phyloP scores from a whole-genome alignment of 2,113 vertebrate genomes.

The Trichomycterus rosablanca region DNA sequence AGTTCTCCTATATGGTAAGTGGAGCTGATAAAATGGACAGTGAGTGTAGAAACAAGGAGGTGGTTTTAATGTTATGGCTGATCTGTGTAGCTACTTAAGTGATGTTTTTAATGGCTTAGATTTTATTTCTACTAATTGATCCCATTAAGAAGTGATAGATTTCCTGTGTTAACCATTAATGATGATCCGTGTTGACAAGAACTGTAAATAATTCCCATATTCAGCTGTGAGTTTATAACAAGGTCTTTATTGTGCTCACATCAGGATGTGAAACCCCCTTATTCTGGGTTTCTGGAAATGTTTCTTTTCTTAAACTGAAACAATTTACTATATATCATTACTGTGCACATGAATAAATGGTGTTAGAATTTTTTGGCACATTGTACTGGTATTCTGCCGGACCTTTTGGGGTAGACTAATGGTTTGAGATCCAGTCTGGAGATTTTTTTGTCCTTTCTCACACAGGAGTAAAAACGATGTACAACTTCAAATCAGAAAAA shows the following conservation, averaged over 20 bases:
- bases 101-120: too few species aligned
- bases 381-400: constrained; percentile 7
- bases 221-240: constrained; percentile 51
- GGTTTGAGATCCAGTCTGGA: constrained; percentile 33
- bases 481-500: too few species aligned
- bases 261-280: constrained; percentile 57
- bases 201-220: constrained; percentile 21
- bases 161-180: neutral
- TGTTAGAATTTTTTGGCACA: constrained; percentile 24
- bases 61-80: too few species aligned
- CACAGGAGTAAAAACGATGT: constrained; percentile 41
- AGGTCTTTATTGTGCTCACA: constrained; percentile 63
- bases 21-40: too few species aligned
- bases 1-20: too few species aligned
- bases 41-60: too few species aligned
- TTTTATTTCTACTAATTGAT: too few species aligned
- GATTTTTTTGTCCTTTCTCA: constrained; percentile 42
- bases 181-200: neutral
- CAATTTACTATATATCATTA: constrained; percentile 28
- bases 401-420: constrained; percentile 34
- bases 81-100: too few species aligned
- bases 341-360: neutral
- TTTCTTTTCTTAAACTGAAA: constrained; percentile 26
- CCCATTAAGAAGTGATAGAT: neutral
- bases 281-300: constrained; percentile 22